phyloP scores from a whole-genome alignment of 2,113 vertebrate species.

The Falcunculus frontatus region DNA sequence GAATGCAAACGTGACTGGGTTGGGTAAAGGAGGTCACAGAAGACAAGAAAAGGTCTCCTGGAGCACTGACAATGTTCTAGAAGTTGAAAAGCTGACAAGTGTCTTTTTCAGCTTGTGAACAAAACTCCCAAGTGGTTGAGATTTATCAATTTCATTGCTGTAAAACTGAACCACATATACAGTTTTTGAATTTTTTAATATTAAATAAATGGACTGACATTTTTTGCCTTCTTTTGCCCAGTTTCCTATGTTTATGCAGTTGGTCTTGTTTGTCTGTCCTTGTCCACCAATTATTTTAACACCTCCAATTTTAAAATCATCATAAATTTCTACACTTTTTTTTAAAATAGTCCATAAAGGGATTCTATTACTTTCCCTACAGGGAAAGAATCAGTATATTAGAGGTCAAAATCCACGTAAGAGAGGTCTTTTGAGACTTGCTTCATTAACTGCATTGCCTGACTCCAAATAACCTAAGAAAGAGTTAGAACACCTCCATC shows the following conservation, averaged over 20 bases:
- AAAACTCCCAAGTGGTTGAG: neutral
- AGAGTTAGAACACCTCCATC: neutral
- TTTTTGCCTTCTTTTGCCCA: neutral
- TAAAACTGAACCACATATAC: neutral
- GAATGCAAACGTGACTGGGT: neutral
- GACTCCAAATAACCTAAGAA: neutral
- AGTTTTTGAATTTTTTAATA: neutral
- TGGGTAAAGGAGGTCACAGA: neutral
- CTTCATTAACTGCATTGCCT: neutral
- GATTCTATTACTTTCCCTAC: neutral
- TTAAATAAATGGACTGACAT: rapidly evolving
- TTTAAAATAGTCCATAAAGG: neutral
- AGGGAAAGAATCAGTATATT: neutral
- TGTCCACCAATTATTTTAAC: neutral
- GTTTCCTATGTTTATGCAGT: neutral
- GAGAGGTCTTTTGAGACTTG: neutral
- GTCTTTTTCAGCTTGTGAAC: neutral
- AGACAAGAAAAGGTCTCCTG: neutral
- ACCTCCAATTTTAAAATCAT: neutral
- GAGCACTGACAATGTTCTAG: neutral
- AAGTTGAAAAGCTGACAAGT: neutral
- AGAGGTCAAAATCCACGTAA: neutral
- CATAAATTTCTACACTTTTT: neutral
- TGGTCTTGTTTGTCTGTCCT: neutral
- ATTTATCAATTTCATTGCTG: neutral